Base-by-base conservation (phyloP, 2,888 invertebrate genomes). In the Slavum lentiscoides region DNA sequence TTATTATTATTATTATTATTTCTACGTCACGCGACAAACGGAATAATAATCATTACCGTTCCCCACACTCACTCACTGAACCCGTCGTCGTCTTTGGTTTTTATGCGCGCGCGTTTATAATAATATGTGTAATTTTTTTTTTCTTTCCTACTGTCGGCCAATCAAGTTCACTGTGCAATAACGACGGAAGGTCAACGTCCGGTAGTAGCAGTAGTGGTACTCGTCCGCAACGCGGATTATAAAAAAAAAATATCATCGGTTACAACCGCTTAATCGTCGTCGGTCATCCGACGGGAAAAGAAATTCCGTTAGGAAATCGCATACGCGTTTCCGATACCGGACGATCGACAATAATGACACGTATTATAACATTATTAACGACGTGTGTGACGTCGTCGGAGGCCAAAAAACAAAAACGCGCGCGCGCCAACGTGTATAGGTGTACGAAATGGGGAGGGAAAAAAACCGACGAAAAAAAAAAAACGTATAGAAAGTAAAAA, bases 111-210 rank as follows among this genome's bases (percentile, higher is more conserved):
- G 19, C 17, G 39, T 23, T 11, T 61, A 11, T 30, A 30, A 30
- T 30, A 30, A 30, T 30, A 30, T 30, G 30, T 30, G 30, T 30
- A 30, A 30, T 30, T 30, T 30, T 30, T 30, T 62, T 30, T 62
- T 37, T 70, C 62, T 15, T 61, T 39, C 39, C 21, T 66, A 66
- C 66, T 66, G 77, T 55, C 62, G 62, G 70, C 77, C 70, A 64
- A 70, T 70, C 70, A 77, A 77, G 77, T 77, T 77, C 77, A 70
- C 62, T 70, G 49, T 13, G 77, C 70, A 77, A 77, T 70, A 70
- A 61, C 77, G 62, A 77, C 53, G 55, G 62, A 62, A 77, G 77
- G 77, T 77, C 77, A 77, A 77, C 39, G 77, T 62, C 77, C 77
- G 62, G 30, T 30, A 30, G 30, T 30, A 30, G 30, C 4, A 30